Conservation (phyloP, 2,888 invertebrate genomes). For the Oligia fasciuncula region DNA sequence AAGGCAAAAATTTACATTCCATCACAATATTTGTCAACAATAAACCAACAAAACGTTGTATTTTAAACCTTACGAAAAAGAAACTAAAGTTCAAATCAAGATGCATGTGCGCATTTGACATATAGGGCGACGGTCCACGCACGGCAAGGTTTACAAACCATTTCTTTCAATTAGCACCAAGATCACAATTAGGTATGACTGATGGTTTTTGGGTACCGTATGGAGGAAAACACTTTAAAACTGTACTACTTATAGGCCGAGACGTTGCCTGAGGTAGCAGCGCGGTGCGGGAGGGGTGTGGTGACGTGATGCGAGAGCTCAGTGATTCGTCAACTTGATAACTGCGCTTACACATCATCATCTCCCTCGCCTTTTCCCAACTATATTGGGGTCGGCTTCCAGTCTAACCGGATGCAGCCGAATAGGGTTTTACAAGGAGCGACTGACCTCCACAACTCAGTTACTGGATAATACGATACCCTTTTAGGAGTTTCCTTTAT, state of each 20-base stretch:
- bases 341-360: no score
- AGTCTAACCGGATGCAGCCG: no score
- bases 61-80: neutral
- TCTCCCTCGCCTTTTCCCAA: no score
- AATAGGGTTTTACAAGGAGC: no score
- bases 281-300: no score
- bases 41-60: conserved; percentile 8
- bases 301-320: no score
- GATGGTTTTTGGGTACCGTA: conserved; percentile 65
- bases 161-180: conserved; percentile 78
- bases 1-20: conserved; percentile 42
- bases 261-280: no score
- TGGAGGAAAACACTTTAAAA: neutral
- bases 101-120: conserved; percentile 18
- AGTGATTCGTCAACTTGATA: no score
- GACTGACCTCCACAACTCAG: no score
- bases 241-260: neutral
- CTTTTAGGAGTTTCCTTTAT: no score
- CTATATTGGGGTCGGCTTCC: no score
- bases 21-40: conserved; percentile 42
- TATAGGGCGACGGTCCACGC: conserved; percentile 40
- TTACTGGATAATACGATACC: no score
- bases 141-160: conserved; percentile 73
- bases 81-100: conserved; percentile 13
- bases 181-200: conserved; percentile 63